Evolutionary conservation across 2,888 invertebrate species (phyloP).

Genomic region (Hydroisotoma schaefferi): DNA sequence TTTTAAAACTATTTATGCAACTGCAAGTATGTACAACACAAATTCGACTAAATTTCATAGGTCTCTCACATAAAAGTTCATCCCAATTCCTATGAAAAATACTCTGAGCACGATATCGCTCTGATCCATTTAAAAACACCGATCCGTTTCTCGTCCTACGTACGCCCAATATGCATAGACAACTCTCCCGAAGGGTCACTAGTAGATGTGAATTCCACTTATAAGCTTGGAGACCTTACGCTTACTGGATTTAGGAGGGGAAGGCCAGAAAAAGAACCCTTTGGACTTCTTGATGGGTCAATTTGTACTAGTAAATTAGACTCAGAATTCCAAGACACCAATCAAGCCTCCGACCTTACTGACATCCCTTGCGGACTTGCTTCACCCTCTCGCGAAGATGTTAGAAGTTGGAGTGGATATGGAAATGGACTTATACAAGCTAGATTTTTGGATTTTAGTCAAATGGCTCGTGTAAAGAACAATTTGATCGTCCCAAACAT

Average conservation of each 20-base stretch:
- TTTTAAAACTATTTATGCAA: no score
- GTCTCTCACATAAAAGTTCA: conserved; percentile 29
- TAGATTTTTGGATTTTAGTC: conserved; percentile 19
- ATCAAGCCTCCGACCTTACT: conserved; percentile 1
- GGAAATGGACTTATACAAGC: conserved; percentile 12
- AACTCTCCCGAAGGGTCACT: conserved; percentile 20
- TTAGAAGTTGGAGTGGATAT: conserved; percentile 6
- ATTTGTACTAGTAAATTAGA: conserved; percentile 26
- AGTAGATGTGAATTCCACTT: conserved; percentile 14
- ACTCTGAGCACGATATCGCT: conserved; percentile 24
- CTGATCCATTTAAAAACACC: conserved; percentile 30
- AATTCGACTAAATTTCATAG: conserved; percentile 9
- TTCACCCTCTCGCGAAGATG: conserved; percentile 16
- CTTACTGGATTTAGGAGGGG: conserved; percentile 26
- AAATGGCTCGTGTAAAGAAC: not conserved
- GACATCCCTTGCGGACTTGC: conserved; percentile 29
- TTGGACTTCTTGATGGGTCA: conserved; percentile 22
- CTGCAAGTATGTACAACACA: not conserved
- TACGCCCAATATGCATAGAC: conserved; percentile 32
- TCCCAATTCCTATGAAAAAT: conserved; percentile 19
- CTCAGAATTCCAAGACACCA: conserved; percentile 15
- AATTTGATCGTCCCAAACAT: conserved; percentile 9
- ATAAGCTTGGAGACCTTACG: conserved; percentile 18
- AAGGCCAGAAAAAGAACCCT: conserved; percentile 18
- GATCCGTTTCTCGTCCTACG: conserved; percentile 30